A percentile compares a stretch with the other conserved stretches of the same genome.
Conservation (phyloP, 2,888 invertebrate species). For the Cynaeus angustus region DNA sequence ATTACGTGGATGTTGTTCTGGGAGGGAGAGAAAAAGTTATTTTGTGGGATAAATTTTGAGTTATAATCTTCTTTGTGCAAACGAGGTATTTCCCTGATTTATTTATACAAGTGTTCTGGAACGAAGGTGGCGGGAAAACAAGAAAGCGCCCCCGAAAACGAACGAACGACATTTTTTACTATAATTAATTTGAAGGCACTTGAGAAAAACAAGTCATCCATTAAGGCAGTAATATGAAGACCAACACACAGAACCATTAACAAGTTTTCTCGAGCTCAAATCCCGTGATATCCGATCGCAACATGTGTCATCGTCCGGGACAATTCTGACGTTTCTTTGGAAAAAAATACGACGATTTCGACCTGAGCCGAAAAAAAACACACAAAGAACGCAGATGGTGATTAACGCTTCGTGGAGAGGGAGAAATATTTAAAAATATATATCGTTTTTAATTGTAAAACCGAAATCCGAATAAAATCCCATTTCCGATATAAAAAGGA, state of each 20-base stretch:
- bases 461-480: constrained; percentile 68
- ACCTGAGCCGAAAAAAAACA: constrained; percentile 32
- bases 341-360: constrained; percentile 36
- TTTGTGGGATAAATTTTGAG: too few species aligned
- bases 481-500: constrained; percentile 63
- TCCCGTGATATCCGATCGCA: constrained; percentile 64
- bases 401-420: constrained; percentile 6
- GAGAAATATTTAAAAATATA: too few species aligned
- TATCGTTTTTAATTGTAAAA: constrained; percentile 64
- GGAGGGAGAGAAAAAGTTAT: neutral
- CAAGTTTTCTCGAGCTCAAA: constrained; percentile 60
- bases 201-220: constrained; percentile 70
- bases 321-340: constrained; percentile 19
- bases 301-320: constrained; percentile 61
- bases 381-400: constrained; percentile 31
- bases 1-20: too few species aligned
- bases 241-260: constrained; percentile 64
- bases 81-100: constrained; percentile 1
- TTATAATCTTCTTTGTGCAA: too few species aligned
- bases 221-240: constrained; percentile 68
- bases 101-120: constrained; percentile 23
- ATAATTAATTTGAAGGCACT: constrained; percentile 68
- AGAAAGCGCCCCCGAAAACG: constrained; percentile 13
- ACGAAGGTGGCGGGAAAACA: constrained; percentile 21
- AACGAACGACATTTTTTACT: constrained; percentile 20